These are phyloP conservation scores for Cheilosia soror DNA, from an alignment of 2,888 invertebrate species.

Conservation along the genomic window DNA sequence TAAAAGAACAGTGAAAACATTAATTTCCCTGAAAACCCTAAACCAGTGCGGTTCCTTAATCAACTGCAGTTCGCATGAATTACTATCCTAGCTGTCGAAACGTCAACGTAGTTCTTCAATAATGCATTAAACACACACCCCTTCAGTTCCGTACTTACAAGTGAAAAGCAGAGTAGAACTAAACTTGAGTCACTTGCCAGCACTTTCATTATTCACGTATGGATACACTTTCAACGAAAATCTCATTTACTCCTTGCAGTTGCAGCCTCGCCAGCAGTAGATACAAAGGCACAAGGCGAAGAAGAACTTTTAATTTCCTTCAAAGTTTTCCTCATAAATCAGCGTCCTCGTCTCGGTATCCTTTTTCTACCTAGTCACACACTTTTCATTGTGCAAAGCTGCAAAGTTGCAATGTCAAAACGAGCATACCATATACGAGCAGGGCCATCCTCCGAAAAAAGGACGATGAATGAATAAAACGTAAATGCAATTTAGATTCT, in stretches of 20 bases:
- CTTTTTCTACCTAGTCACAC: slow-evolving; percentile 27
- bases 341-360: slow-evolving; percentile 9
- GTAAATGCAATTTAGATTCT: slow-evolving; percentile 62
- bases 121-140: background rate
- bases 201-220: slow-evolving; percentile 18
- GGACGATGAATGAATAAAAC: background rate
- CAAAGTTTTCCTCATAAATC: slow-evolving; percentile 58
- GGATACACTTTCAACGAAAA: slow-evolving; percentile 26
- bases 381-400: slow-evolving; percentile 26
- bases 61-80: background rate
- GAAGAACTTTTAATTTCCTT: slow-evolving; percentile 39
- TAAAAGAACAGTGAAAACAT: background rate
- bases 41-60: too few species aligned
- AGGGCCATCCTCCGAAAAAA: slow-evolving; percentile 2
- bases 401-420: slow-evolving; percentile 56
- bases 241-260: slow-evolving; percentile 14
- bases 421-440: slow-evolving; percentile 3
- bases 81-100: slow-evolving; percentile 15
- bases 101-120: slow-evolving; percentile 2
- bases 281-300: background rate
- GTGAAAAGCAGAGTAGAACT: background rate
- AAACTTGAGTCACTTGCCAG: slow-evolving; percentile 19
- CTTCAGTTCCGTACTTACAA: background rate
- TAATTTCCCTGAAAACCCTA: background rate
- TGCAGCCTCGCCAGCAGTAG: background rate